Conservation (phyloP, 2,888 invertebrate genomes). For the Dicyrtoma fusca region DNA sequence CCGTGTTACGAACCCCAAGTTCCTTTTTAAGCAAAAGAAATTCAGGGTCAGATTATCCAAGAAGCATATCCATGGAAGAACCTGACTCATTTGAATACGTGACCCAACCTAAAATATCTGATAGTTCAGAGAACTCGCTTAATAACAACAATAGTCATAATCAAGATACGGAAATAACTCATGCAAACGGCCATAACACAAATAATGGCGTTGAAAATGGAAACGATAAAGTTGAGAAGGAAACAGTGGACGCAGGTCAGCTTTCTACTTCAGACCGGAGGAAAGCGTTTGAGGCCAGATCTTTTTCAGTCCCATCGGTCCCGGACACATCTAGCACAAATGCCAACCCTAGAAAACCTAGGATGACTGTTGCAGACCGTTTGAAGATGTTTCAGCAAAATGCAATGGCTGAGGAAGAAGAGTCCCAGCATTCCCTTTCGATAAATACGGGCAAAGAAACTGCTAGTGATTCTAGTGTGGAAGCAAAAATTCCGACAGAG, state of each 20-base stretch:
- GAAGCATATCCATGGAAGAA: constrained; percentile 48
- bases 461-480: constrained; percentile 29
- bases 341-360: constrained; percentile 14
- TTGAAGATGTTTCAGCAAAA: constrained; percentile 55
- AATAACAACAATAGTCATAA: constrained; percentile 39
- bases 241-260: constrained; percentile 28
- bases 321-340: constrained; percentile 62
- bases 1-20: constrained; percentile 53
- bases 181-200: constrained; percentile 11
- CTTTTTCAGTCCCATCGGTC: constrained; percentile 69
- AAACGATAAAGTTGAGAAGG: constrained; percentile 18
- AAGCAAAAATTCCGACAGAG: constrained; percentile 23
- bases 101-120: constrained; percentile 20
- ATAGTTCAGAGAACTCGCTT: constrained; percentile 33
- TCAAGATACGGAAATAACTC: constrained; percentile 31
- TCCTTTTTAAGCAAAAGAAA: constrained; percentile 53
- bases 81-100: constrained; percentile 19
- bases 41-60: constrained; percentile 47
- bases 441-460: constrained; percentile 24
- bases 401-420: constrained; percentile 30
- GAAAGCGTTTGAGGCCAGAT: constrained; percentile 70
- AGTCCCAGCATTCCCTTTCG: background rate
- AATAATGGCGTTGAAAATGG: constrained; percentile 32
- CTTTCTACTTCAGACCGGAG: constrained; percentile 74
- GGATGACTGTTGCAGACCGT: constrained; percentile 52